phyloP scores from a whole-genome alignment of 2,888 invertebrate genomes.

The Brachypterus glaber region DNA sequence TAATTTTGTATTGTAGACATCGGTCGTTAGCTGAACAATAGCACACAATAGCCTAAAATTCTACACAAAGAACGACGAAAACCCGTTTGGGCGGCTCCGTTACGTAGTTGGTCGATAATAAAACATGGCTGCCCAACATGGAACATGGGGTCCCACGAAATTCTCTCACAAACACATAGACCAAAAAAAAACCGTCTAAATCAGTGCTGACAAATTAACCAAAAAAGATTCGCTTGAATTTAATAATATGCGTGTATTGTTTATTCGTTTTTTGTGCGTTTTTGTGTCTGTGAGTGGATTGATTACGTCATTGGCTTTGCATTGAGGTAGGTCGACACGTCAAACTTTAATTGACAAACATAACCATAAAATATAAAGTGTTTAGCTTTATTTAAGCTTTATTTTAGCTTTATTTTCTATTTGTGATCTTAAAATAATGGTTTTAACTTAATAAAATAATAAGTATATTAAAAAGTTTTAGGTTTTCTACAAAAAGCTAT shows the following conservation, averaged over 20 bases:
- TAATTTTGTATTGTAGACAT: slow-evolving; percentile 16
- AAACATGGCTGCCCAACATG: slow-evolving; percentile 40
- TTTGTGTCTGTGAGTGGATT: slow-evolving; percentile 14
- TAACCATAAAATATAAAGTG: too few relatives aligned
- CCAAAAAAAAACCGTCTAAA: slow-evolving; percentile 25
- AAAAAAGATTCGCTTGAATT: slow-evolving; percentile 6
- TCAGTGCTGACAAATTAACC: slow-evolving; percentile 6
- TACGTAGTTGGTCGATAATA: slow-evolving; percentile 39
- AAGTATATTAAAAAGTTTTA: too few relatives aligned
- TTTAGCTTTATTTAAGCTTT: too few relatives aligned
- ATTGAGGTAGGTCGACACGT: slow-evolving; percentile 27
- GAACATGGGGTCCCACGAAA: slow-evolving; percentile 30
- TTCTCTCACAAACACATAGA: slow-evolving; percentile 22
- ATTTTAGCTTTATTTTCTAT: too few relatives aligned
- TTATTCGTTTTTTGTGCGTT: slow-evolving; percentile 12
- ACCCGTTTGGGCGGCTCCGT: slow-evolving; percentile 37
- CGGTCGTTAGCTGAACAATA: slow-evolving; percentile 23
- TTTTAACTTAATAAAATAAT: too few relatives aligned
- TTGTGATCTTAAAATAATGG: too few relatives aligned
- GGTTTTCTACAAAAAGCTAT: too few relatives aligned
- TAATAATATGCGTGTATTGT: slow-evolving; percentile 10
- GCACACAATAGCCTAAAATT: slow-evolving; percentile 17
- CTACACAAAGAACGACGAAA: slow-evolving; percentile 25
- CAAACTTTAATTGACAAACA: slow-evolving; percentile 10
- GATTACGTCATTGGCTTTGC: slow-evolving; percentile 13